A percentile compares a stretch with the other conserved stretches of the same genome.
Conservation (phyloP, 2,113 vertebrate genomes). For the Mesocricetus auratus region DNA sequence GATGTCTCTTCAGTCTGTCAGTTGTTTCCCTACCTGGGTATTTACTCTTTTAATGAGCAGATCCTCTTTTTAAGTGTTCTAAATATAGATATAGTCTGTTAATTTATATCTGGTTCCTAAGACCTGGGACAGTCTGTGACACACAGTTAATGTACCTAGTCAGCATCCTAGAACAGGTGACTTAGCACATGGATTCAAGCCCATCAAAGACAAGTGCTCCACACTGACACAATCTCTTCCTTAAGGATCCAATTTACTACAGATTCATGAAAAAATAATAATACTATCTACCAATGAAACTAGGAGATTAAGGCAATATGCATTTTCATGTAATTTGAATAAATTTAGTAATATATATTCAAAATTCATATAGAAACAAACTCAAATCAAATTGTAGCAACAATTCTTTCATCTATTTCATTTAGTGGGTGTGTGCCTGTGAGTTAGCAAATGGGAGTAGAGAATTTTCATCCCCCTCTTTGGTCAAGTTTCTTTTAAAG, state of each 20-base stretch:
- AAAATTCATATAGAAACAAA: background rate
- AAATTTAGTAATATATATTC: constrained; percentile 4
- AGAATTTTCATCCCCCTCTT: background rate
- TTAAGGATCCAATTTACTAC: background rate
- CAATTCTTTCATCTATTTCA: background rate
- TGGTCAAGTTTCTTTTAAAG: background rate
- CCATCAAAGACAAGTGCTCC: background rate
- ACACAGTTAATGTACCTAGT: background rate
- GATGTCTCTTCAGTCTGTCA: background rate
- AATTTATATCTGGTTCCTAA: background rate
- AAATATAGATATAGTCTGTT: background rate
- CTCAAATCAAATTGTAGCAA: background rate
- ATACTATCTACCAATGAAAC: background rate
- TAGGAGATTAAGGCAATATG: background rate
- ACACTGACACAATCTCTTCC: background rate
- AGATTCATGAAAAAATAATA: background rate
- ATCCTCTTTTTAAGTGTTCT: background rate
- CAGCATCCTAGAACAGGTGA: background rate
- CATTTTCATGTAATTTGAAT: background rate
- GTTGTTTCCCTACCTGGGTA: background rate
- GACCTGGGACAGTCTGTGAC: background rate
- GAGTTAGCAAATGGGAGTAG: background rate
- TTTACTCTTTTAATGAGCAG: background rate
- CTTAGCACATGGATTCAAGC: background rate
- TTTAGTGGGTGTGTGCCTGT: background rate